phyloP scores from a whole-genome alignment of 2,888 invertebrate species.

The Cremastinae sp. region DNA sequence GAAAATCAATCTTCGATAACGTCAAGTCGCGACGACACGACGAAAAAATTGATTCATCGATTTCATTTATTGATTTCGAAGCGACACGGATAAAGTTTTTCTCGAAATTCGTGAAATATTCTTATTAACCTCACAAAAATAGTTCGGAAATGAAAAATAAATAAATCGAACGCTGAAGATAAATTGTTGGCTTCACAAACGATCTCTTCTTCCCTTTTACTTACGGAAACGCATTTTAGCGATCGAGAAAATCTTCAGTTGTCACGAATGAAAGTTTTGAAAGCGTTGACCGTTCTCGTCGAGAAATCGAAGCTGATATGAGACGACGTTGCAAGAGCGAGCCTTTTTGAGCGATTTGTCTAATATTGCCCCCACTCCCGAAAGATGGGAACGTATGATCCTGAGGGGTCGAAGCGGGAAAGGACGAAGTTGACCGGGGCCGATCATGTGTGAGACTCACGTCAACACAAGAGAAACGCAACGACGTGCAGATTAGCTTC shows the following conservation, averaged over 20 bases:
- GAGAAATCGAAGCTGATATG: conserved; percentile 48
- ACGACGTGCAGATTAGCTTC: too few relatives aligned
- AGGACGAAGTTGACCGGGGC: neutral
- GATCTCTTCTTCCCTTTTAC: conserved; percentile 16
- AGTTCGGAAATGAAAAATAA: neutral
- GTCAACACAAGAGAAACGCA: too few relatives aligned
- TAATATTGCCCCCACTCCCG: conserved; percentile 46
- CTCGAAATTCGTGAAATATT: too few relatives aligned
- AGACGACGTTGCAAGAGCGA: conserved; percentile 40
- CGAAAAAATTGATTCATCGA: too few relatives aligned
- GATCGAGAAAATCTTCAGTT: neutral
- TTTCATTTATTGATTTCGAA: too few relatives aligned
- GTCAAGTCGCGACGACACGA: too few relatives aligned
- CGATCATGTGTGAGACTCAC: too few relatives aligned
- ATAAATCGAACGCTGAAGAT: too few relatives aligned
- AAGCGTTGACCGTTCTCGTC: conserved; percentile 35
- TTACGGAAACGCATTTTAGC: conserved; percentile 39
- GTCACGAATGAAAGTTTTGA: conserved; percentile 7
- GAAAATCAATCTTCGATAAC: neutral
- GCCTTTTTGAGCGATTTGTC: conserved; percentile 53
- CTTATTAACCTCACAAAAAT: neutral
- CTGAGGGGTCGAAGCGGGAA: conserved; percentile 33
- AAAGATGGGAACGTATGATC: neutral
- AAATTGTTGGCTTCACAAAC: too few relatives aligned
- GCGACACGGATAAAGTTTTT: too few relatives aligned